Base-by-base conservation (phyloP, 2,888 invertebrate genomes). In the Sinopyrophorus schimmeli region DNA sequence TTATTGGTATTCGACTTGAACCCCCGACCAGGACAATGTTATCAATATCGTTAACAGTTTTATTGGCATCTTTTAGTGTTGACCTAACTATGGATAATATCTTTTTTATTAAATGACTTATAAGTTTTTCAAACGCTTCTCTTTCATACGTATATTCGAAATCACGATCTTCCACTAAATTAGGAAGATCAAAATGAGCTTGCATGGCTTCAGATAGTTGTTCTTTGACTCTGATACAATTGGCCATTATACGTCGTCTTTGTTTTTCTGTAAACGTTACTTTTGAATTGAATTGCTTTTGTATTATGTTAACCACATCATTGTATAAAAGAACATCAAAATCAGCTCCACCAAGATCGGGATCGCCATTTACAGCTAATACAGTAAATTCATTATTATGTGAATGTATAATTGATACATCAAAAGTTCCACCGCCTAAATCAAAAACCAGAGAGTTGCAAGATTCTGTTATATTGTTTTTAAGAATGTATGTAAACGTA, bases 401-500 rank as follows among this genome's bases (percentile, higher is more conserved):
- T 5, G 38, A 28, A 7, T 39, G 21, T 4, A 54, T 31, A 16
- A 56, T 49, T 3, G 53, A 54, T 14, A 56, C 54, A 24, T 56
- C 54, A 23, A 54, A 47, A 12, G 56, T 56, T 4, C 54, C 56
- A 28, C 54, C 54, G 3, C 54, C 56, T 7, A 56, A 48, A 35
- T 56, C 56, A 35, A 54, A 54, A 28, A 54, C 54, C 3, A 51
- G 21, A 12, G 48, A 43, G 10, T 42, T 48, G 9, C 30, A 27
- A 1, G 35, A 10, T 11, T 35, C n/a, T 7, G 31, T 16, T n/a
- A 48, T 38, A 12, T 47, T 35, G 18, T 54, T 44, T 30, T 38
- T 27, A 5, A 54, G 24, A 16, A 46, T 44, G n/a, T 47, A 54
- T 3, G 52, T 47, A 17, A 52, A 23, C 26, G 57, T 46, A 9